Evolutionary conservation across 2,888 invertebrate genomes (phyloP).

Genomic region (Yponomeuta evonymella): DNA sequence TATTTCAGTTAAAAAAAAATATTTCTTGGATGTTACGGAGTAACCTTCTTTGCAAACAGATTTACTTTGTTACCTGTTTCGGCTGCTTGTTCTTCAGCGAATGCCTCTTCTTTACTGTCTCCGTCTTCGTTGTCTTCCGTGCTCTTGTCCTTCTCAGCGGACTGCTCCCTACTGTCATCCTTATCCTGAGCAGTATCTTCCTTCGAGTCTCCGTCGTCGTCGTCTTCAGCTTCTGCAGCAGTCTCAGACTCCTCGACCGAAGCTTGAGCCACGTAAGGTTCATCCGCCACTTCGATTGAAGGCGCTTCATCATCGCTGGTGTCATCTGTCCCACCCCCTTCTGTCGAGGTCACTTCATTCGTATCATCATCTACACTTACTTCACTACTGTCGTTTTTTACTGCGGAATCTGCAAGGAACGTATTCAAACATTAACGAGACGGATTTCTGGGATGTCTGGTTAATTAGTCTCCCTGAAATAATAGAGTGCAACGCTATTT

Average conservation of each 20-base stretch:
- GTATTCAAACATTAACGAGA: background rate
- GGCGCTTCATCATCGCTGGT: conserved; percentile 47
- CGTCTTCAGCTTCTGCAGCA: conserved; percentile 35
- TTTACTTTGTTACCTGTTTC: conserved; percentile 47
- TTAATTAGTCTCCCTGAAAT: background rate
- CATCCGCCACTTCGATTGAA: conserved; percentile 66
- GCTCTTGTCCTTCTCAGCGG: conserved; percentile 47
- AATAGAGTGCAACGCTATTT: conserved; percentile 13
- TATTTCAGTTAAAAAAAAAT: too few relatives aligned
- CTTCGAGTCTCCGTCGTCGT: conserved; percentile 22
- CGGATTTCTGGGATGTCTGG: background rate
- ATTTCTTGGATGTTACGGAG: too few relatives aligned
- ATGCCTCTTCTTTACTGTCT: conserved; percentile 59
- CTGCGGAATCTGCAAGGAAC: conserved; percentile 56
- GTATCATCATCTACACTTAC: conserved; percentile 57
- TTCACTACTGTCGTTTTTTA: conserved; percentile 73
- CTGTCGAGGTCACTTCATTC: conserved; percentile 58
- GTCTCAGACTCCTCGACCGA: conserved; percentile 64
- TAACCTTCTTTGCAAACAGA: too few relatives aligned
- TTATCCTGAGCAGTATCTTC: conserved; percentile 36
- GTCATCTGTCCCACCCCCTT: conserved; percentile 41
- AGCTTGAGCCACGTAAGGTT: conserved; percentile 63
- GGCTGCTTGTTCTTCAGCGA: conserved; percentile 65
- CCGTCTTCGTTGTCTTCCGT: conserved; percentile 45
- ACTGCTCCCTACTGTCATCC: conserved; percentile 45